Evolutionary conservation across 1,140 invertebrate species (phyloP), one percentile per base, ranked within the genome.

Genomic region (Drosophila ironensis): DNA sequence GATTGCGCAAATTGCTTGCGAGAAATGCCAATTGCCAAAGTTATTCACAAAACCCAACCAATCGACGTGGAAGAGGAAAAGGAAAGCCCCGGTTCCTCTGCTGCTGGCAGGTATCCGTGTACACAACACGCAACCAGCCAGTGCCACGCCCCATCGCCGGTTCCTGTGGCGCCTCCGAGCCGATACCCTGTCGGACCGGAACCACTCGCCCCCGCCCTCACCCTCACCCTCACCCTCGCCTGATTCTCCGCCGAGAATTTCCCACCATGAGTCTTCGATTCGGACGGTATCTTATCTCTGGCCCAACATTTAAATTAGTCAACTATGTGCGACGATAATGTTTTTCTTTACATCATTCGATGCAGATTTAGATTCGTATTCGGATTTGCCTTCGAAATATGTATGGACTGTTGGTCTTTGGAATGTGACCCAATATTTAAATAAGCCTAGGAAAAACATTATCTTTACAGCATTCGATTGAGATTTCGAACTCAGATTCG

Each of bases 1-100:
- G 78, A 82, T 82, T 82, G 78, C 73, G 33, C 52, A 82, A 81
- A 84, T 84, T 77, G 73, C 74, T 78, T 41, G 30, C 67, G 63
- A 52, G 52, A 81, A 60, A 81, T 72, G 54, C 76, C 76, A 76
- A 82, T 84, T 84, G 80, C 63, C 70, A 71, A 84, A 77, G 78
- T 66, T 76, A 77, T 73, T 66, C 45, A 12, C 5, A 42, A 61
- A 33, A 60, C n/a, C n/a, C n/a, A 63, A 38, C n/a, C n/a, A 63
- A 27, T 14, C 3, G 28, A 42, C 33, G 54, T 54, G 20, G 25
- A 54, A 42, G 57, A 60, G 40, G 16, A 61, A 61, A 60, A 46
- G 25, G 17, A 20, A 17, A 19, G 20, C 16, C 37, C 56, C 27
- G 2, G 11, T 11, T 28, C 12, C 28, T 61, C 53, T 60, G 30